These are phyloP conservation scores for Arge pagana DNA, from an alignment of 2,888 invertebrate species.

Conservation along the genomic window DNA sequence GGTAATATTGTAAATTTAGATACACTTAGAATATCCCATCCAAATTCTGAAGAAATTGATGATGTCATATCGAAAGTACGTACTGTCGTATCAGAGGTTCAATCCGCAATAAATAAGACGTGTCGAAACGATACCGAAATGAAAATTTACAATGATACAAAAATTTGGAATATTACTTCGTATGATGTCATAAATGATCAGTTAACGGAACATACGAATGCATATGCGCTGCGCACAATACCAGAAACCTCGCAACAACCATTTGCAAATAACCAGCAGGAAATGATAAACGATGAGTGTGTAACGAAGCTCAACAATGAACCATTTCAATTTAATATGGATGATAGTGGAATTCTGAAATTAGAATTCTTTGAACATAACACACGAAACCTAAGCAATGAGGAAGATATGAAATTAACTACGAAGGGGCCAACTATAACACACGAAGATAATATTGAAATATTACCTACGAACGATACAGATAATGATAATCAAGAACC, in stretches of 20 bases:
- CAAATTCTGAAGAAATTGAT: constrained; percentile 33
- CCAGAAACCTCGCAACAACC: too few relatives aligned
- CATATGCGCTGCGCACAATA: too few relatives aligned
- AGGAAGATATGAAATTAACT: too few relatives aligned
- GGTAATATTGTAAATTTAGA: constrained; percentile 34
- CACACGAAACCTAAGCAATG: too few relatives aligned
- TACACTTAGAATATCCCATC: constrained; percentile 14
- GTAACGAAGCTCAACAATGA: background rate
- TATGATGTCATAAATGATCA: constrained; percentile 18
- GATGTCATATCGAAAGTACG: constrained; percentile 34
- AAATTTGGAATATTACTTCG: constrained; percentile 27
- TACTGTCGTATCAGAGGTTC: constrained; percentile 40
- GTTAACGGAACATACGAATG: too few relatives aligned
- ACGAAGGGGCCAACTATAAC: background rate
- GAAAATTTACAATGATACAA: constrained; percentile 17
- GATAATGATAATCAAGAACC: background rate
- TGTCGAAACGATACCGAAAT: background rate
- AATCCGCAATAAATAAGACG: constrained; percentile 28
- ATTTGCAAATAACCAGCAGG: too few relatives aligned
- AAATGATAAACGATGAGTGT: background rate
- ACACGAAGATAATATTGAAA: background rate
- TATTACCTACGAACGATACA: background rate
- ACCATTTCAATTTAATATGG: too few relatives aligned
- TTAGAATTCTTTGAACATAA: constrained; percentile 27
- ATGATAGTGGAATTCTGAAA: too few relatives aligned